Evolutionary conservation across 2,113 vertebrate genomes (phyloP).

Genomic region (Merops nubicus): DNA sequence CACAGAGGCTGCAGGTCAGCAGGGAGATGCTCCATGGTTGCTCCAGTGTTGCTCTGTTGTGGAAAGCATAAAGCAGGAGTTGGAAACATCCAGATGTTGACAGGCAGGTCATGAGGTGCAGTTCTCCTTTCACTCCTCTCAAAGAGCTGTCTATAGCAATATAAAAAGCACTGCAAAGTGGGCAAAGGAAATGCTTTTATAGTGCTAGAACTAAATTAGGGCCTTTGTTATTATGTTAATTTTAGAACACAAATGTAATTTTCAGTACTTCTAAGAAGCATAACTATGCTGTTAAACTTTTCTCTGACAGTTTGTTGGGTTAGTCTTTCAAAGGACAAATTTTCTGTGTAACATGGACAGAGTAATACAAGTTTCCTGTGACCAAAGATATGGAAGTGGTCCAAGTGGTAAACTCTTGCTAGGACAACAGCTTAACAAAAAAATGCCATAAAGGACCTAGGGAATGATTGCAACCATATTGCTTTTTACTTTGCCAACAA

Average conservation of each 20-base stretch:
- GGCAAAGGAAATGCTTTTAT: background rate
- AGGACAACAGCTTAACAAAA: background rate
- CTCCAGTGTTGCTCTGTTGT: background rate
- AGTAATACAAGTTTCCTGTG: background rate
- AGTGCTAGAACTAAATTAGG: background rate
- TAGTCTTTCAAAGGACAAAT: background rate
- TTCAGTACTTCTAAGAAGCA: background rate
- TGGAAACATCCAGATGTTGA: background rate
- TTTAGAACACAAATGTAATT: background rate
- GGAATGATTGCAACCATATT: background rate
- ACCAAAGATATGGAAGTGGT: background rate
- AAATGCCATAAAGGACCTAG: background rate
- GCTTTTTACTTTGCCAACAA: background rate
- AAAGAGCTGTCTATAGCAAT: background rate
- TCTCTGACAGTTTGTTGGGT: background rate
- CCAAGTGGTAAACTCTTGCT: background rate
- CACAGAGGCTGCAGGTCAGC: background rate
- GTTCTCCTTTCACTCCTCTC: background rate
- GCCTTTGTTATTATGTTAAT: background rate
- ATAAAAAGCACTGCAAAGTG: background rate
- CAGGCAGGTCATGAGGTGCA: background rate
- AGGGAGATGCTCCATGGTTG: rapidly evolving
- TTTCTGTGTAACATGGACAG: background rate
- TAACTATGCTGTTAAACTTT: background rate
- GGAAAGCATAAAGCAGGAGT: background rate